Evolutionary conservation across 2,797 vertebrate genomes (phyloP).

Genomic region (Acanthis flammea): DNA sequence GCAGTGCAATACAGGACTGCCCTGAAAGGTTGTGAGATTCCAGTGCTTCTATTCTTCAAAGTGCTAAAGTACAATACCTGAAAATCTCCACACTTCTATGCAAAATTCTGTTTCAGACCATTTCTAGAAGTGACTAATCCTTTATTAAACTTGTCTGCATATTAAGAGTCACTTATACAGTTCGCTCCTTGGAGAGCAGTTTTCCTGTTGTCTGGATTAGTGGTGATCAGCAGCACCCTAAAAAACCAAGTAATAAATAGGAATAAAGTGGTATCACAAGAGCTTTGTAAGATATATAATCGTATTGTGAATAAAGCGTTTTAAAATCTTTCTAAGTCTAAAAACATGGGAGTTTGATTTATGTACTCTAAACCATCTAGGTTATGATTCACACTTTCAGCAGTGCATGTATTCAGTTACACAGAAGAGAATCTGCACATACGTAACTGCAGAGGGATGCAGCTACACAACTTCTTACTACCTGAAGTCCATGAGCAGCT

Average conservation of each 20-base stretch:
- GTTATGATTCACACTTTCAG: background rate
- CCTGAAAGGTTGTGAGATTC: background rate
- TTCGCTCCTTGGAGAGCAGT: background rate
- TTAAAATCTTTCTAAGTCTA: background rate
- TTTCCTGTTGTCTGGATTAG: background rate
- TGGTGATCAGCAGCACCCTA: background rate
- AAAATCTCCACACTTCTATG: background rate
- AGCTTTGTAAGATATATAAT: background rate
- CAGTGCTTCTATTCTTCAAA: background rate
- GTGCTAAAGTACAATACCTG: background rate
- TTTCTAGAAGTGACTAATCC: background rate
- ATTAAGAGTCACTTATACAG: background rate
- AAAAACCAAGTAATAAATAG: background rate
- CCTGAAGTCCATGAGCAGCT: background rate
- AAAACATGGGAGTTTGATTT: background rate
- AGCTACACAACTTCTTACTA: background rate
- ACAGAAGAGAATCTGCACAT: background rate
- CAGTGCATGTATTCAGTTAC: background rate
- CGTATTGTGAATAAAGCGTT: background rate
- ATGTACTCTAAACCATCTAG: background rate
- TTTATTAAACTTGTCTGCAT: background rate
- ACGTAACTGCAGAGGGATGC: background rate
- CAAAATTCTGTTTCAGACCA: background rate
- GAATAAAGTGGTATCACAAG: background rate
- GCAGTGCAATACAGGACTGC: background rate